Evolutionary conservation across 2,888 invertebrate species (phyloP), one percentile per base, ranked within the genome.

Genomic region (Mesochorus sp.): DNA sequence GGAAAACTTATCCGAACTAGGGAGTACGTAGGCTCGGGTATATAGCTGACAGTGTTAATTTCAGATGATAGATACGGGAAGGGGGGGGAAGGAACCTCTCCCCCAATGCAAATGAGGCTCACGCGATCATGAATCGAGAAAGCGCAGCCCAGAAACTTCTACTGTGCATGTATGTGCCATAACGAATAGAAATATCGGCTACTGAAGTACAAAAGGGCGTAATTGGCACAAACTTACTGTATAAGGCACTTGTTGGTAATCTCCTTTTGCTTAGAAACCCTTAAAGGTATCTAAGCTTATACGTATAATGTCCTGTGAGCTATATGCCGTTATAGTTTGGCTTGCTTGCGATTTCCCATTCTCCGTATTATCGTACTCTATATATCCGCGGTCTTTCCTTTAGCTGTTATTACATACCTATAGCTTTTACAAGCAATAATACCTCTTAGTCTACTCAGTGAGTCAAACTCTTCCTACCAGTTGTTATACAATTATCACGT

Each of bases 31-130:
- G 10, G 12, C 26, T 21, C 42, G 4, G n/a, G 42, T 81, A 84
- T n/a, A n/a, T 81, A 82, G 83, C 85, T 84, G 87, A 87, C 88
- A 87, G 88, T 87, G 88, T 89, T 89, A 88, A 89, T 89, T 89
- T 88, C 86, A 87, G 88, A 89, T 88, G 86, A 88, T 87, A 88
- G 88, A 89, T 89, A 88, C 80, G 78, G 79, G 55, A 37, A 42
- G 42, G 62, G 14, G 26, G 31, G 75, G n/a, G n/a, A n/a, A n/a
- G n/a, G n/a, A n/a, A n/a, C n/a, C n/a, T n/a, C n/a, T n/a, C n/a
- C 79, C 71, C 81, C 85, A 83, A 85, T 88, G 88, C 85, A 87
- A 88, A 88, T 87, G 85, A 86, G 83, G 80, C 84, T 84, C 89
- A 88, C 89, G 88, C 89, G 88, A 89, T 85, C 81, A 44, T 71